Percentiles rank a stretch among this genome's conserved stretches.
phyloP scores from a whole-genome alignment of 2,113 vertebrate genomes.

The Oreotrochilus melanogaster region DNA sequence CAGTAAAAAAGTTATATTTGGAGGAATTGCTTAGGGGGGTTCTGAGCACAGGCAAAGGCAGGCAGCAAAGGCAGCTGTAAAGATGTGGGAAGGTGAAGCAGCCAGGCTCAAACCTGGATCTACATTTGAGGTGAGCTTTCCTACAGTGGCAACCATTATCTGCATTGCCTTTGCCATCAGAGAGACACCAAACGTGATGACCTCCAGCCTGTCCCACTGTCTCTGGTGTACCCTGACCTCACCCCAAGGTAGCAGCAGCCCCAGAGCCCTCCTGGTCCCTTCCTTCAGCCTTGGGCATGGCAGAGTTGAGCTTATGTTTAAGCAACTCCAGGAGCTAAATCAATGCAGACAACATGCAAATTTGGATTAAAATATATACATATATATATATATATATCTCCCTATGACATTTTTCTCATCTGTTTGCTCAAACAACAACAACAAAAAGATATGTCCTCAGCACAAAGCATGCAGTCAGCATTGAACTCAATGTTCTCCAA shows the following conservation, averaged over 20 bases:
- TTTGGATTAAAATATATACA: background rate
- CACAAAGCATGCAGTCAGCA: background rate
- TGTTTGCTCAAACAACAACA: background rate
- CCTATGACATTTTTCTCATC: background rate
- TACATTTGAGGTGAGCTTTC: background rate
- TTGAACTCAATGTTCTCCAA: background rate
- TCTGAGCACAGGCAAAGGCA: background rate
- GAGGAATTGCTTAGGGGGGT: background rate
- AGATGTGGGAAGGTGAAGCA: background rate
- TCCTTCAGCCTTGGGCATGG: background rate
- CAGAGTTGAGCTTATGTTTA: background rate
- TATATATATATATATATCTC: background rate
- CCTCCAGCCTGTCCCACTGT: background rate
- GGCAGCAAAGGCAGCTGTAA: background rate
- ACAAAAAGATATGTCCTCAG: background rate
- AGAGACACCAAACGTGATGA: background rate
- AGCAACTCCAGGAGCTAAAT: background rate
- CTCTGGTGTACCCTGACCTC: background rate
- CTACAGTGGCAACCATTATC: background rate
- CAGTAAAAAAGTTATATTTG: background rate
- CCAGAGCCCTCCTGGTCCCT: background rate
- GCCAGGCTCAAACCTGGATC: background rate
- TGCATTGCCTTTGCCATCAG: background rate
- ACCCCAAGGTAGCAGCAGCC: fast-evolving
- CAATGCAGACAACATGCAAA: background rate